Conservation (phyloP, 2,113 vertebrate genomes). For the Malurus alboscapulatus region DNA sequence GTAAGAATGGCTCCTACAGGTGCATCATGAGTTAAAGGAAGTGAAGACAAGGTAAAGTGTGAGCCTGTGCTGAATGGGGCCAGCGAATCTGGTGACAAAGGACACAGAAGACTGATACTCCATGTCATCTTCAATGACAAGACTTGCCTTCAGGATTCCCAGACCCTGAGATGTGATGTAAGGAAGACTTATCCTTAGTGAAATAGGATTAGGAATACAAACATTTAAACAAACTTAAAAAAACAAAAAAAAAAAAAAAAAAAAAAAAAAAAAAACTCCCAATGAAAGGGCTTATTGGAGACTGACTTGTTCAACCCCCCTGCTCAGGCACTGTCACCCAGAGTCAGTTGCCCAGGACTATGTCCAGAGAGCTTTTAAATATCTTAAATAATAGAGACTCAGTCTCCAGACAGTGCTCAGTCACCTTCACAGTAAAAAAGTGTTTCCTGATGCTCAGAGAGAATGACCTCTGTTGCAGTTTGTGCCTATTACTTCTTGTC, state of each 20-base stretch:
- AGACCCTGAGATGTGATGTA: background rate
- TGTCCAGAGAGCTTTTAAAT: background rate
- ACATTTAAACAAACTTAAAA: background rate
- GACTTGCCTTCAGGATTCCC: background rate
- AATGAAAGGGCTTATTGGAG: background rate
- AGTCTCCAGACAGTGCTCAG: background rate
- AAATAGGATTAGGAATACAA: background rate
- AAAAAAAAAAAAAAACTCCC: background rate
- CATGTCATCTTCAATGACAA: background rate
- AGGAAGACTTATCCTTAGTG: background rate
- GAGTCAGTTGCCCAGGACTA: background rate
- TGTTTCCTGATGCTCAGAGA: background rate
- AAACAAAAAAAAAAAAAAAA: background rate
- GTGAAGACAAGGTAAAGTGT: background rate
- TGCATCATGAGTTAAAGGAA: background rate
- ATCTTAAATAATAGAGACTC: background rate
- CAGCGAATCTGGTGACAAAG: background rate
- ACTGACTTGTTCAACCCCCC: rapidly evolving
- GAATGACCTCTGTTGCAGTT: background rate
- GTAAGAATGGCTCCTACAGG: background rate
- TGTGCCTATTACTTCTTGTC: background rate
- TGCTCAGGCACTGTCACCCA: background rate
- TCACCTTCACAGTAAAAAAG: background rate
- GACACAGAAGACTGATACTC: background rate
- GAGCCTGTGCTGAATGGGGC: background rate